Conservation (phyloP, 2,888 invertebrate genomes). For the Cephus spinipes region DNA sequence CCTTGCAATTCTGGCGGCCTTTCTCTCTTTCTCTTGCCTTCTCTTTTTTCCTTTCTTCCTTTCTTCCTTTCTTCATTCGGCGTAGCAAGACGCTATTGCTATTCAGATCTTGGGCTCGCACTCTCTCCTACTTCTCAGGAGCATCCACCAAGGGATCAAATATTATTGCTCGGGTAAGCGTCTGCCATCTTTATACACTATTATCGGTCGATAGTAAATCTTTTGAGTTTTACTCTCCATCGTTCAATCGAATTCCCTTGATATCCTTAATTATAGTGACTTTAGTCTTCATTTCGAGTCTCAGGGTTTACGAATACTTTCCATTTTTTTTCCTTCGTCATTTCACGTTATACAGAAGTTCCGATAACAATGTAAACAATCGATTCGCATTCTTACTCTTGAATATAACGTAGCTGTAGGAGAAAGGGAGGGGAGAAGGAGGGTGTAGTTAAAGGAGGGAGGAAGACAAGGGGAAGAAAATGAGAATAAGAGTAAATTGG, state of each 20-base stretch:
- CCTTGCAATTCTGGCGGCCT: not conserved
- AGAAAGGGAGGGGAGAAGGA: not conserved
- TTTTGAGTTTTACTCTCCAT: not conserved
- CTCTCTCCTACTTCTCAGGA: not conserved
- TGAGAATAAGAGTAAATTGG: not conserved
- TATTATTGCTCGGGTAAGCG: not conserved
- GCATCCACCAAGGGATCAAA: not conserved
- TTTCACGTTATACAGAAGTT: not conserved
- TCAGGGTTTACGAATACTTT: not conserved
- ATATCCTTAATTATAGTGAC: not conserved
- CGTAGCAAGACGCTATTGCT: not conserved
- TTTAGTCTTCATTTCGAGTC: not conserved
- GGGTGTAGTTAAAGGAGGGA: not conserved
- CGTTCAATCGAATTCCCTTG: not conserved
- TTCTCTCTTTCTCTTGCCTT: not conserved
- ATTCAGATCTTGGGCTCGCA: not conserved
- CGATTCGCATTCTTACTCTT: not conserved
- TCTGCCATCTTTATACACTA: not conserved
- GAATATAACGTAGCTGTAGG: not conserved
- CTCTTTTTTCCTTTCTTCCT: not conserved
- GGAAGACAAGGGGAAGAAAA: not conserved
- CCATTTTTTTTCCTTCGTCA: not conserved
- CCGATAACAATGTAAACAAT: not conserved
- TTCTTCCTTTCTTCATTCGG: not conserved
- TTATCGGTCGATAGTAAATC: not conserved